A percentile compares a stretch with the other conserved stretches of the same genome.
Evolutionary conservation across 1,140 invertebrate species (phyloP).

Genomic region (Papilio polytes): DNA sequence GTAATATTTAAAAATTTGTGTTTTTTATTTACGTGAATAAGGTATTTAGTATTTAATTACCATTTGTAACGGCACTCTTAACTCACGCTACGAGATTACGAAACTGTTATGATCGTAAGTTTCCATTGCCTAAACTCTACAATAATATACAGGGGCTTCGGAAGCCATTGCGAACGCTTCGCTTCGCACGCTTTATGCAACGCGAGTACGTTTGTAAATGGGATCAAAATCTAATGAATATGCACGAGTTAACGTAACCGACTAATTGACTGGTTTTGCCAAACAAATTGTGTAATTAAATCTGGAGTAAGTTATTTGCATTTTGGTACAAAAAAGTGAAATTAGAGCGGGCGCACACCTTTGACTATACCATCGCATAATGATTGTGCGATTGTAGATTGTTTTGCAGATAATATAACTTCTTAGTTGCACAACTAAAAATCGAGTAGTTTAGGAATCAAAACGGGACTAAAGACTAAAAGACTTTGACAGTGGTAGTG

Average conservation of each 20-base stretch:
- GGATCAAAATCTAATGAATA: constrained; percentile 14
- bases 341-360: too few relatives aligned
- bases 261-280: constrained; percentile 2
- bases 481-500: too few relatives aligned
- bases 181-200: constrained; percentile 1
- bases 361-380: too few relatives aligned
- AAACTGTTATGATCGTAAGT: background rate
- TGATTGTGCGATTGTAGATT: too few relatives aligned
- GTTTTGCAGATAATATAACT: too few relatives aligned
- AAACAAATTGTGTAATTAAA: constrained; percentile 1
- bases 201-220: background rate
- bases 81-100: background rate
- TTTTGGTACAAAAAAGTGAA: background rate
- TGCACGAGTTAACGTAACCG: constrained; percentile 1
- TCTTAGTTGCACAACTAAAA: too few relatives aligned
- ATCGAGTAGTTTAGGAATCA: too few relatives aligned
- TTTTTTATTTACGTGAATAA: background rate
- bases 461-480: too few relatives aligned
- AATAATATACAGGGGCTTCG: constrained; percentile 10
- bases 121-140: background rate
- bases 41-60: background rate
- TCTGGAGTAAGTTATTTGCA: background rate
- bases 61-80: background rate
- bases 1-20: background rate
- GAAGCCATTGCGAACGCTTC: background rate